phyloP scores from a whole-genome alignment of 2,888 invertebrate species.

The Nipponacmea schrenckii region DNA sequence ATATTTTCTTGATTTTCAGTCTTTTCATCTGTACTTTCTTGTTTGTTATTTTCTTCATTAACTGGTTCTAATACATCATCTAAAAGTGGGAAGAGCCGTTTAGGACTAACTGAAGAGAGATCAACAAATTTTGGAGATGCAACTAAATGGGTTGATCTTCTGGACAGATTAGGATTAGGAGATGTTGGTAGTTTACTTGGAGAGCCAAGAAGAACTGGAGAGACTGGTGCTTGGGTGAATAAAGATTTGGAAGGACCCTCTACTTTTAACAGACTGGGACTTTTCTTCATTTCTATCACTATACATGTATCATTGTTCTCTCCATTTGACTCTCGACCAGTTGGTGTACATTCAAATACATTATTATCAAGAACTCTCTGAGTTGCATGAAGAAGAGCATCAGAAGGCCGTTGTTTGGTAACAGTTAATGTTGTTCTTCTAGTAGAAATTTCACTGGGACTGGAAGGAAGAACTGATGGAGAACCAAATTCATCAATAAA shows the following conservation, averaged over 20 bases:
- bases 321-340: neutral
- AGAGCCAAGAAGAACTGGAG: slow-evolving; percentile 24
- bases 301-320: neutral
- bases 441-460: slow-evolving; percentile 25
- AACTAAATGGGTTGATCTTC: slow-evolving; percentile 53
- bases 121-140: slow-evolving; percentile 28
- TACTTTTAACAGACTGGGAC: neutral
- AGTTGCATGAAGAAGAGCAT: slow-evolving; percentile 42
- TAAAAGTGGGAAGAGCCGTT: slow-evolving; percentile 31
- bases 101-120: slow-evolving; percentile 7
- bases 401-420: slow-evolving; percentile 47
- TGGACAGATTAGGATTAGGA: slow-evolving; percentile 42
- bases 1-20: slow-evolving; percentile 12
- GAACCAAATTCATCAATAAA: slow-evolving; percentile 7
- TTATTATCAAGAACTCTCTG: slow-evolving; percentile 11
- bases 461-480: slow-evolving; percentile 24
- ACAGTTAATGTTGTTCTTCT: slow-evolving; percentile 45
- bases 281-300: neutral
- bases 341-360: neutral
- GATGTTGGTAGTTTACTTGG: slow-evolving; percentile 45
- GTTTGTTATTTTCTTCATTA: no score
- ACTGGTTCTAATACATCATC: neutral
- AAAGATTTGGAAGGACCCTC: slow-evolving; percentile 6
- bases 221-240: slow-evolving; percentile 22
- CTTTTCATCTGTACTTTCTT: neutral